These are phyloP conservation scores for Peromyscus nudipes DNA, from an alignment of 2,797 vertebrate genomes.

Conservation along the genomic window DNA sequence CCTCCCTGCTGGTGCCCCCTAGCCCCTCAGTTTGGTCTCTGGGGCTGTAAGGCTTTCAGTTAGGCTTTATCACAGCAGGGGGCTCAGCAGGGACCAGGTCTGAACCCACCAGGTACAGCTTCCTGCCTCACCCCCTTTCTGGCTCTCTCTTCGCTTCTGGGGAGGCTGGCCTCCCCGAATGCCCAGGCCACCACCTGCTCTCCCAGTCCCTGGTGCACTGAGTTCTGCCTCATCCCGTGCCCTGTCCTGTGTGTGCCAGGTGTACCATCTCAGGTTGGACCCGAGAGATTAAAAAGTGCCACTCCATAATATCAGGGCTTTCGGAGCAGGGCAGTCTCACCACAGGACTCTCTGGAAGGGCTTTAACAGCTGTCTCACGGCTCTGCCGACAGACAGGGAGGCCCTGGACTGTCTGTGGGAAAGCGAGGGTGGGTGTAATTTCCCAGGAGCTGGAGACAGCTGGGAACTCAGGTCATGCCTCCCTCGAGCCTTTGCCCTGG, in stretches of 20 bases:
- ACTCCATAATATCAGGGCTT: not conserved
- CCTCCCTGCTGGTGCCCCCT: not conserved
- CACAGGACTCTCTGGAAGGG: not conserved
- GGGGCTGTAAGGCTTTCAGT: not conserved
- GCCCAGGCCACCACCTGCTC: too few relatives aligned
- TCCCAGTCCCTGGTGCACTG: accelerated
- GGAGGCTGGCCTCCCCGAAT: not conserved
- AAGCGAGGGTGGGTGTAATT: not conserved
- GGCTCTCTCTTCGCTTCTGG: not conserved
- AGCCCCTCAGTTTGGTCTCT: too few relatives aligned
- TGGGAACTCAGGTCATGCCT: not conserved
- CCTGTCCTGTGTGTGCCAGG: accelerated
- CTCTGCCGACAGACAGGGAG: not conserved
- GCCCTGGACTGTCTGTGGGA: not conserved
- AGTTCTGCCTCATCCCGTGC: not conserved
- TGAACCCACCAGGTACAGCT: not conserved
- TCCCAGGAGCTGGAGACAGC: not conserved
- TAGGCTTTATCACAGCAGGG: not conserved
- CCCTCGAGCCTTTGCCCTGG: not conserved
- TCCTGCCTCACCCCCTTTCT: not conserved
- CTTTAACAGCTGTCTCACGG: not conserved
- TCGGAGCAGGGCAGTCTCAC: not conserved
- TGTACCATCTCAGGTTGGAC: not conserved
- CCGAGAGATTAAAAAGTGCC: not conserved
- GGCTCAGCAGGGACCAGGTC: not conserved